A percentile compares a stretch with the other conserved stretches of the same genome.
Evolutionary conservation across 2,113 vertebrate species (phyloP).

Genomic region (Garra rufa): DNA sequence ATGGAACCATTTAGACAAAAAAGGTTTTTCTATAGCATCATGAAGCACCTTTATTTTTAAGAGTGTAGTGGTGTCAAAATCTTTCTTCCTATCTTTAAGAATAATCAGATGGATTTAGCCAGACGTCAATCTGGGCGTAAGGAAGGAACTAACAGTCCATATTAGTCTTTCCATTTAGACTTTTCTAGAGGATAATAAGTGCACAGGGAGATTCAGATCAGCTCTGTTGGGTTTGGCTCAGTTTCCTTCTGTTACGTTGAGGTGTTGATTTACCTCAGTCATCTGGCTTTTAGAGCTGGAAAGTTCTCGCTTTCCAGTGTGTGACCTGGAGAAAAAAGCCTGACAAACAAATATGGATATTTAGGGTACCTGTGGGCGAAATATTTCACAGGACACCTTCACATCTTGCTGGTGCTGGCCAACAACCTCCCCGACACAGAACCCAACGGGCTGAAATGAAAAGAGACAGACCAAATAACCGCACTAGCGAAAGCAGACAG

Average conservation of each 20-base stretch:
- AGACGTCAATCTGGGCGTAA: background rate
- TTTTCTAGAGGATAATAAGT: background rate
- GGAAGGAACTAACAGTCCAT: background rate
- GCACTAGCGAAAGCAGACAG: background rate
- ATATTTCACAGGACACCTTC: constrained; percentile 78
- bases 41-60: no score
- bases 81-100: background rate
- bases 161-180: background rate
- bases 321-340: constrained; percentile 18
- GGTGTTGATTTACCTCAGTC: constrained; percentile 42
- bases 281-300: constrained; percentile 42
- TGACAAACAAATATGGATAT: constrained; percentile 46
- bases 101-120: background rate
- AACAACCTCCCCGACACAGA: constrained; percentile 72
- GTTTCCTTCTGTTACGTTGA: background rate
- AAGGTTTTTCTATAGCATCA: no score
- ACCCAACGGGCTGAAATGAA: constrained; percentile 73
- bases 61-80: no score
- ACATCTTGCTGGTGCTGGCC: constrained; percentile 63
- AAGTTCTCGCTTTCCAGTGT: constrained; percentile 35
- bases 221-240: constrained; percentile 47
- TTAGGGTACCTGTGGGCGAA: constrained; percentile 73
- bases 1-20: no score
- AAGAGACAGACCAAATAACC: constrained; percentile 10
- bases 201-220: constrained; percentile 17